Base-by-base conservation (phyloP, 2,888 invertebrate species). In the Tribolium freemani region DNA sequence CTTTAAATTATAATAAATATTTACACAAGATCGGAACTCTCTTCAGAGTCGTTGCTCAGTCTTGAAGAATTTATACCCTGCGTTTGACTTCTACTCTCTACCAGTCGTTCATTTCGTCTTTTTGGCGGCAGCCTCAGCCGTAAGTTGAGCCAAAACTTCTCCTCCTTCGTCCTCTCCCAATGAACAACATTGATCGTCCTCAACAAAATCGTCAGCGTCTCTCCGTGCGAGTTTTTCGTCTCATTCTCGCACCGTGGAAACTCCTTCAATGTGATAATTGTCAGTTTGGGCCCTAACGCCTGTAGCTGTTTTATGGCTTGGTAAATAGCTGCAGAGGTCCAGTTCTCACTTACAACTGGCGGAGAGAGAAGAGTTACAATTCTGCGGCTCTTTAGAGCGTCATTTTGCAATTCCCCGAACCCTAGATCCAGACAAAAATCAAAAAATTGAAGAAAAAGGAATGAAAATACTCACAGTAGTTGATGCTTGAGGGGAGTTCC, bases 111-210 rank as follows among this genome's bases (percentile, higher is more conserved):
- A 61, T 71, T 56, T 64, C 74, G 74, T 61, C 84, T 77, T 75
- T 81, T 86, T 68, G 91, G 88, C 3, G 92, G 92, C 87, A 92
- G 87, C 60, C 90, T 89, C 71, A 92, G 88, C 51, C 92, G 89
- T 78, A 93, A 87, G 78, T 88, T 87, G 72, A 90, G 89, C 92
- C 92, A 93, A 87, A 92, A 92, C 79, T 88, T 89, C 20, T 82
- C 81, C 54, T 83, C 82, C 13, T 79, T 78, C 8, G 77, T 74
- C 20, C 78, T 72, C 21, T 79, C 86, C 90, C 90, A 90, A 73
- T 88, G 83, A 76, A 89, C 87, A 76, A 89, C 86, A 72, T 87
- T 87, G 78, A 88, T 84, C 78, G 87, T 87, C 56, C 87, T 87
- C 76, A 89, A 79, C 75, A 87, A 81, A 54, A 83, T 85, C 81